Evolutionary conservation across 30 jellyfish, hydroid and myxozoan species (phyloP).

Genomic region (Turritopsis dohrnii): DNA sequence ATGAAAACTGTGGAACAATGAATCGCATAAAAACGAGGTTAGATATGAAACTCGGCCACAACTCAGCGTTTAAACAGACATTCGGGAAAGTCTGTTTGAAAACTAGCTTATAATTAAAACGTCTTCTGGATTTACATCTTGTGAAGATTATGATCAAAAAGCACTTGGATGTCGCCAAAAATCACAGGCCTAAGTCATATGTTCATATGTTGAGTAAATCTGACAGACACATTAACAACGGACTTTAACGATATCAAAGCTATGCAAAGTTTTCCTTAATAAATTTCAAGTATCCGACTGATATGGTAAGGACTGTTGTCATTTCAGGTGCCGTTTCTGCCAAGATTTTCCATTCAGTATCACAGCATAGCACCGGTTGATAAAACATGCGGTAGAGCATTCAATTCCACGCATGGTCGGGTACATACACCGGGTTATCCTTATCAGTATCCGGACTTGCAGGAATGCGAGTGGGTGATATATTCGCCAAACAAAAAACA

Average conservation of each 20-base stretch:
- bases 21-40: no score
- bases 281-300: not conserved
- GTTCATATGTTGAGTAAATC: not conserved
- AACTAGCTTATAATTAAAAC: no score
- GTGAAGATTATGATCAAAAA: no score
- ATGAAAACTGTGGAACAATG: no score
- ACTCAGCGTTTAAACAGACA: no score
- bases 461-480: constrained; percentile 67
- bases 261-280: not conserved
- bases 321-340: constrained; percentile 51
- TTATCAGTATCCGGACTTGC: constrained; percentile 55
- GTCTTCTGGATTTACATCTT: no score
- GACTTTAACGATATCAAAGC: no score
- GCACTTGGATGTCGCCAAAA: no score
- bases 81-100: no score
- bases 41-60: no score
- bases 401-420: constrained; percentile 33
- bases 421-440: constrained; percentile 84
- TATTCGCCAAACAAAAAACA: constrained; percentile 27
- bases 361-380: constrained; percentile 48
- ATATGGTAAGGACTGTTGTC: not conserved
- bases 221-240: no score
- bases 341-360: constrained; percentile 46
- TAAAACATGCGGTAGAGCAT: constrained; percentile 36
- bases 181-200: no score